A percentile compares a stretch with the other conserved stretches of the same genome.
Conservation (phyloP, 2,113 vertebrate genomes). For the Nothocercus nigrocapillus region DNA sequence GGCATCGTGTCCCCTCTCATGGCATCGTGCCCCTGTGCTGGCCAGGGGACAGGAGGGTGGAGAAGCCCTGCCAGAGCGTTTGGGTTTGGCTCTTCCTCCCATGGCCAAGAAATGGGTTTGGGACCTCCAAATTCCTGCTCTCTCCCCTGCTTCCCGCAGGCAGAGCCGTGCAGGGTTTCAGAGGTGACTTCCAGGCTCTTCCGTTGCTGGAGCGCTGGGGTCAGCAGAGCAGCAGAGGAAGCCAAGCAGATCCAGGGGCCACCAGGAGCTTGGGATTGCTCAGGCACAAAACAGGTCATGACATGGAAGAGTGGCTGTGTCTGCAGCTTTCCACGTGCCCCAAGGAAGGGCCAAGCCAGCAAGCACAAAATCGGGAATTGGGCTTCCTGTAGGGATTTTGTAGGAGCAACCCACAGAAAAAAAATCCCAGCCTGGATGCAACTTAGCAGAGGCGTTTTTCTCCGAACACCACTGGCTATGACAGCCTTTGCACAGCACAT, state of each 20-base stretch:
- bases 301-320: background rate
- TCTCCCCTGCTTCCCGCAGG: background rate
- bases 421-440: background rate
- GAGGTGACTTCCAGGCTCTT: background rate
- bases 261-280: background rate
- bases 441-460: background rate
- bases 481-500: background rate
- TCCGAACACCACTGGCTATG: background rate
- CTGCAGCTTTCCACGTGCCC: background rate
- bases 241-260: background rate
- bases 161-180: rapidly evolving
- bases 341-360: background rate
- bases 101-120: background rate
- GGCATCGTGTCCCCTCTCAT: background rate
- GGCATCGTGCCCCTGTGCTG: background rate
- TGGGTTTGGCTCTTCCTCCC: background rate
- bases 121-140: background rate
- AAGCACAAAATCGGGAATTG: background rate
- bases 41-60: background rate
- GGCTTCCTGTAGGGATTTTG: background rate
- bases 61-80: background rate
- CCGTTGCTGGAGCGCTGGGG: background rate
- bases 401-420: background rate
- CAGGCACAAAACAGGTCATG: rapidly evolving
- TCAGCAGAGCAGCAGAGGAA: background rate